phyloP scores from a whole-genome alignment of 2,888 invertebrate genomes.

The Margaritifera margaritifera region DNA sequence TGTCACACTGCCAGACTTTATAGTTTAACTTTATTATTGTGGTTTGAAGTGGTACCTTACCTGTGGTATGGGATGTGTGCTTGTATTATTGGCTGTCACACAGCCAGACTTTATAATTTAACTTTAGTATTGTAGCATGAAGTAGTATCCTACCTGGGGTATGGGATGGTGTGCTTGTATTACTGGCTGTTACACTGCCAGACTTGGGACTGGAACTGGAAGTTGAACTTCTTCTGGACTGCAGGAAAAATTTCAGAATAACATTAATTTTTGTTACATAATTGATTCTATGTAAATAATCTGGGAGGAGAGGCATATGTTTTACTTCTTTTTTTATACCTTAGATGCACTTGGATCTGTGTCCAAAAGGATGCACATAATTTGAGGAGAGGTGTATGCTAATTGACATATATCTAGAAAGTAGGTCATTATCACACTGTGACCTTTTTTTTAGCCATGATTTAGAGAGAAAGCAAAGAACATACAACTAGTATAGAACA shows the following conservation, averaged over 20 bases:
- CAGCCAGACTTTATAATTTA: background rate
- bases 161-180: constrained; percentile 62
- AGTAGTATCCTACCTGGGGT: constrained; percentile 51
- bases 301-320: no score
- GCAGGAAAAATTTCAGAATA: constrained; percentile 11
- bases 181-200: constrained; percentile 55
- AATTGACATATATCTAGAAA: no score
- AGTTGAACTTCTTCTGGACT: constrained; percentile 34
- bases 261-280: background rate
- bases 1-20: constrained; percentile 59
- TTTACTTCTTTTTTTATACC: no score
- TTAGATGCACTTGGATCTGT: no score
- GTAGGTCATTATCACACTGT: no score
- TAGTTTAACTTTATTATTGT: no score
- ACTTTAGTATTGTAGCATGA: background rate
- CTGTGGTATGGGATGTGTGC: background rate
- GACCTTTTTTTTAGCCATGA: no score
- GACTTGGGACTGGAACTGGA: constrained; percentile 62
- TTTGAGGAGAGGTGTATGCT: no score
- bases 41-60: background rate
- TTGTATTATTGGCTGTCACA: background rate
- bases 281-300: no score
- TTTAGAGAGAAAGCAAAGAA: no score
- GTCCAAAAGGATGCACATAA: no score
- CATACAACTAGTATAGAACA: no score